Conservation (phyloP, 2,888 invertebrate species). For the Thecocarcelia acutangulata region DNA sequence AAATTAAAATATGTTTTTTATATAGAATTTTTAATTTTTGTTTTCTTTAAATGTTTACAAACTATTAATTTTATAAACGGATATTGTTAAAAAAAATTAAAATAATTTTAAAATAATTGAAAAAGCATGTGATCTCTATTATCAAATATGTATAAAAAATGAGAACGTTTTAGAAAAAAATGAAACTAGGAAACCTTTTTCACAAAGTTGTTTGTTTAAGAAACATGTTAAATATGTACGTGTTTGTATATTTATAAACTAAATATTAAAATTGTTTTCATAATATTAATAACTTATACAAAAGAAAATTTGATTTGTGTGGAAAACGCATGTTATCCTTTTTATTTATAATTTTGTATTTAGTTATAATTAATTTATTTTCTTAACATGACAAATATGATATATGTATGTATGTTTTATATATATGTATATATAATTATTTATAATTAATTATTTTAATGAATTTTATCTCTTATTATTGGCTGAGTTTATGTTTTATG, state of each 20-base stretch:
- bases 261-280: slow-evolving; percentile 50
- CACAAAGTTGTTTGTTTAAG: slow-evolving; percentile 43
- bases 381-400: slow-evolving; percentile 66
- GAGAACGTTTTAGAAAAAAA: slow-evolving; percentile 32
- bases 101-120: no score
- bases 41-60: no score
- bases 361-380: slow-evolving; percentile 58
- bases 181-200: slow-evolving; percentile 61
- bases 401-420: slow-evolving; percentile 25
- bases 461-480: slow-evolving; percentile 45
- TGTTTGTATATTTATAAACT: slow-evolving; percentile 44
- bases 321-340: slow-evolving; percentile 45
- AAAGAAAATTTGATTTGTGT: slow-evolving; percentile 47
- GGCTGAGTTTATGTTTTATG: slow-evolving; percentile 41
- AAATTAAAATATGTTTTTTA: no score
- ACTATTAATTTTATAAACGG: no score
- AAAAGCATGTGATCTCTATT: not conserved
- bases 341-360: slow-evolving; percentile 48
- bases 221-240: slow-evolving; percentile 33
- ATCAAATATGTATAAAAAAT: slow-evolving; percentile 38
- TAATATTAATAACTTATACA: slow-evolving; percentile 59
- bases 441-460: slow-evolving; percentile 51
- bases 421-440: slow-evolving; percentile 20
- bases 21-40: no score
- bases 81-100: no score